These are phyloP conservation scores for Vanacampus margaritifer DNA, from an alignment of 2,113 vertebrate genomes.

Conservation along the genomic window DNA sequence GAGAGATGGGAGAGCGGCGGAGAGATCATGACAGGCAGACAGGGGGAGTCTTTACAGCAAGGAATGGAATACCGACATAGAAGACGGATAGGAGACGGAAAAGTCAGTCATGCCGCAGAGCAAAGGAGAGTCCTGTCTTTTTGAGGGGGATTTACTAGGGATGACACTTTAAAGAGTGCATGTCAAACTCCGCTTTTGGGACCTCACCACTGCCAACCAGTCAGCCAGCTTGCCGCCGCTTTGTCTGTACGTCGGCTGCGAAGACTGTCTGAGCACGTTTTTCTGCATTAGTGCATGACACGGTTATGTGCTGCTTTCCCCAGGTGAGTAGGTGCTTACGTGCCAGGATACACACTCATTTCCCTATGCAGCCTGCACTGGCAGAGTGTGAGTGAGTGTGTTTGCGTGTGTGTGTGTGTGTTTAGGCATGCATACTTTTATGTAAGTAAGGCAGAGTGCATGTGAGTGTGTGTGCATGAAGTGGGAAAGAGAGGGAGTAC, in stretches of 20 bases:
- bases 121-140: slow-evolving; percentile 30
- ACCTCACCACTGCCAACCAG: slow-evolving; percentile 49
- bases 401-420: slow-evolving; percentile 13
- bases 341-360: slow-evolving; percentile 58
- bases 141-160: slow-evolving; percentile 31
- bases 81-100: slow-evolving; percentile 46
- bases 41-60: slow-evolving; percentile 60
- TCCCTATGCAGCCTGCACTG: slow-evolving; percentile 41
- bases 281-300: slow-evolving; percentile 32
- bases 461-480: slow-evolving; percentile 34
- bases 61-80: slow-evolving; percentile 54
- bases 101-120: slow-evolving; percentile 44
- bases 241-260: slow-evolving; percentile 61
- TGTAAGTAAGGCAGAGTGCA: slow-evolving; percentile 52
- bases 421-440: slow-evolving; percentile 43
- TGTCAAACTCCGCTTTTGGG: slow-evolving; percentile 48
- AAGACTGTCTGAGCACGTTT: slow-evolving; percentile 30
- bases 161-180: slow-evolving; percentile 59
- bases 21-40: slow-evolving; percentile 66
- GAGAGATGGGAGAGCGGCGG: slow-evolving; percentile 52
- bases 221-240: slow-evolving; percentile 22
- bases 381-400: slow-evolving; percentile 21
- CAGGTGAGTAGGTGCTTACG: slow-evolving; percentile 62
- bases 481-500: slow-evolving; percentile 36
- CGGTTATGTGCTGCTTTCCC: slow-evolving; percentile 47